Evolutionary conservation across 1,140 invertebrate genomes (phyloP).

Genomic region (Acromyrmex heyeri): DNA sequence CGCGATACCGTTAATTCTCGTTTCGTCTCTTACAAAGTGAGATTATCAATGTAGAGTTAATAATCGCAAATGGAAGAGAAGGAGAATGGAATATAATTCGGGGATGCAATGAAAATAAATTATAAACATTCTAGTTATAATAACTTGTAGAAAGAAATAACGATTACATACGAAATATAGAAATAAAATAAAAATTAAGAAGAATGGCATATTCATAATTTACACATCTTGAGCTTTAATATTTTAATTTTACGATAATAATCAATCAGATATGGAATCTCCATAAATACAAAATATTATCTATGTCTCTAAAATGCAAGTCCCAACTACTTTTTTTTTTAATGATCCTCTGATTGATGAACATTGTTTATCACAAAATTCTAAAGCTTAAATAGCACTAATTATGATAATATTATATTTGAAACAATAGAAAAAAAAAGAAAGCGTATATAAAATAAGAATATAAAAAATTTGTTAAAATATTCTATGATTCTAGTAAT

Average conservation of each 20-base stretch:
- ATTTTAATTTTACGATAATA: neutral
- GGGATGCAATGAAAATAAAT: neutral
- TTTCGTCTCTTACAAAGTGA: neutral
- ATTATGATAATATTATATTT: neutral
- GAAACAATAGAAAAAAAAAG: neutral
- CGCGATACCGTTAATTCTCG: neutral
- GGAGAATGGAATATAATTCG: neutral
- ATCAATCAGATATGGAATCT: neutral
- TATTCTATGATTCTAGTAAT: slow-evolving; percentile 27
- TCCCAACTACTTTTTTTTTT: neutral
- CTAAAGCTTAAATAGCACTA: neutral
- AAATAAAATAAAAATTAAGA: neutral
- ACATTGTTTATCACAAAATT: slow-evolving; percentile 6
- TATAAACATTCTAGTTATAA: neutral
- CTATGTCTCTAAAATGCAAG: neutral
- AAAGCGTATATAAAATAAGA: too few relatives aligned
- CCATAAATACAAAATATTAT: neutral
- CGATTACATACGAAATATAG: neutral
- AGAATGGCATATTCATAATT: neutral
- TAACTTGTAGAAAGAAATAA: neutral
- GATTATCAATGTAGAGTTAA: neutral
- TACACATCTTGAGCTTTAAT: neutral
- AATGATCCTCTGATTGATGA: neutral
- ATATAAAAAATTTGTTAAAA: slow-evolving; percentile 31
- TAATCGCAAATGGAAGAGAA: neutral